Evolutionary conservation across 2,888 invertebrate genomes (phyloP), one percentile per base, ranked within the genome.

Genomic region (Drosophila siamana): DNA sequence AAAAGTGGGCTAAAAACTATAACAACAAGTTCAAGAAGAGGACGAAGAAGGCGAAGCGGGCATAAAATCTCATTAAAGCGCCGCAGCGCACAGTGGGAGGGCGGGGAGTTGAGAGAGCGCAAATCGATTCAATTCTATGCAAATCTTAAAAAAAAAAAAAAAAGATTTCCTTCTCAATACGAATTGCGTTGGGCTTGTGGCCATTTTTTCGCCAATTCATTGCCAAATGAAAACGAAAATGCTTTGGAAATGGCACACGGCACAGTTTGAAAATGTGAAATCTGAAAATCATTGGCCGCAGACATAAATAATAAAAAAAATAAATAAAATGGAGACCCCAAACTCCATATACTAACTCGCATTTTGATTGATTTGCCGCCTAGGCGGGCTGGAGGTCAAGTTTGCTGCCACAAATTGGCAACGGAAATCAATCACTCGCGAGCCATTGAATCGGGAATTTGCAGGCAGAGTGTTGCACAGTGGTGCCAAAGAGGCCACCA

Each of bases 321-420:
- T 11, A 6, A 38, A 15, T 13, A 2, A 15, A 7, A 38, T 9
- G 3, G 13, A 13, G 36, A 38, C 13, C 15, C 36, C 36, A 36
- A 13, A 28, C 6, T 28, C 7, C 36, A 75, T 33, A 81, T n/a
- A n/a, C n/a, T n/a, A n/a, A n/a, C 69, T 68, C 24, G 50, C 22
- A 40, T 4, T 80, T 78, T 88, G 83, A 83, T 83, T 83, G 83
- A 88, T 88, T 74, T 71, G 85, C 82, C 89, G 87, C 78, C 70
- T 79, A 59, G 61, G 69, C 84, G 72, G 76, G 51, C 85, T 88
- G 81, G 83, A 83, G 89, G 89, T 83, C 83, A 84, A 69, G 59
- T 70, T 70, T 64, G 63, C 57, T 56, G 38, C 33, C 26, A 15
- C 4, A 15, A 56, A 57, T 60, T 72, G 55, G 16, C 62, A 50